Evolutionary conservation across 2,888 invertebrate species (phyloP), one percentile per base, ranked within the genome.

Genomic region (Orthosia incerta): DNA sequence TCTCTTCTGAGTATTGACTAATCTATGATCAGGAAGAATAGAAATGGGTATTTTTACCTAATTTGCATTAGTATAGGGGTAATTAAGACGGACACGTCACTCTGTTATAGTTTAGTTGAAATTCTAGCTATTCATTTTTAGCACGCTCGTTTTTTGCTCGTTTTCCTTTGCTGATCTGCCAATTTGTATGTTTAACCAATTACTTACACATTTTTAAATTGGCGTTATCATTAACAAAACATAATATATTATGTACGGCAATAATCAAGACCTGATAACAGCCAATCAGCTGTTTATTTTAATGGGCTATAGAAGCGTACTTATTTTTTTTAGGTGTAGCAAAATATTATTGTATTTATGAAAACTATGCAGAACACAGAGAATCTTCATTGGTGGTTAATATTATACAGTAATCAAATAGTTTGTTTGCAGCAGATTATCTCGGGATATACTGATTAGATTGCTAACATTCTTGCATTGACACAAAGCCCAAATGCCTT

Each of bases 21-120:
- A 56, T 74, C 45, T 20, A 26, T 31, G 18, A 63, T 26, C 51
- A 66, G 65, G 69, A 79, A 73, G 39, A 63, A 69, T 79, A 55
- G 23, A 62, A 70, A 74, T 70, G 13, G 20, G 46, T 64, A 18
- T 39, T 51, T 55, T 56, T 26, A 15, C 15, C 59, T 48, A 62
- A 66, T 78, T 77, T 63, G 26, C 66, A 31, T 45, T 55, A 39
- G 13, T 53, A 53, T 48, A 9, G n/a, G 11, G n/a, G 51, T 66
- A 45, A 71, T 71, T 71, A 63, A 45, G 12, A 18, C 16, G 18
- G 4, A n/a, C 13, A 18, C 18, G 66, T 63, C 71, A 60, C 2
- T 48, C 4, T 23, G 13, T 60, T 2, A 46, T 20, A 13, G 31
- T 48, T 50, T 39, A 23, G n/a, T 57, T 13, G 50, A 4, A 2